These are phyloP conservation scores for Lethrus apterus DNA, from an alignment of 1,140 invertebrate genomes.

Conservation along the genomic window DNA sequence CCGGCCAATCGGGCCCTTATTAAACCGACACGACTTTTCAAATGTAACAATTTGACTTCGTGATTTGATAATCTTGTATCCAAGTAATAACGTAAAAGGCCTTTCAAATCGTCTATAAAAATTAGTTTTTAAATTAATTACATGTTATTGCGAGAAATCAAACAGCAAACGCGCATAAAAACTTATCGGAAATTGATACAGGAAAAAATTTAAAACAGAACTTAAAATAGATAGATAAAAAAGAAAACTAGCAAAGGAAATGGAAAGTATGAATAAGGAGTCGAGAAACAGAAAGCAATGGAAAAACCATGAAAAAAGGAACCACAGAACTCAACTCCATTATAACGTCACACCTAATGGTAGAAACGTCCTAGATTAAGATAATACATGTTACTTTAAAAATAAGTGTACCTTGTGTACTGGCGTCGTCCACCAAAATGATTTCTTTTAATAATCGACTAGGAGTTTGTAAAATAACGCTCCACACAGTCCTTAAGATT, in stretches of 20 bases:
- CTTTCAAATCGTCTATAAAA: conserved; percentile 45
- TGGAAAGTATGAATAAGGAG: conserved; percentile 1
- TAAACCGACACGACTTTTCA: conserved; percentile 70
- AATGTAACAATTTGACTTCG: conserved; percentile 67
- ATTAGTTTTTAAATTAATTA: no score
- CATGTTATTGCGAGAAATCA: no score
- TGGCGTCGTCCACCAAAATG: conserved; percentile 83
- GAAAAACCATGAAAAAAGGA: no score
- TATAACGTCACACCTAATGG: no score
- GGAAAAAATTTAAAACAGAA: not conserved
- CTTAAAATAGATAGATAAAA: not conserved
- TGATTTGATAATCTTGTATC: conserved; percentile 53
- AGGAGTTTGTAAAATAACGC: conserved; percentile 75
- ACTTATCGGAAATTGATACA: no score
- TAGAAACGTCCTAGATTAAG: no score
- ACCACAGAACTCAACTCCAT: no score
- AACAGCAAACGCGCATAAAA: no score
- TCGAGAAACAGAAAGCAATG: no score
- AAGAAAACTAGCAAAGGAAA: not conserved
- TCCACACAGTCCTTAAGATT: conserved; percentile 77
- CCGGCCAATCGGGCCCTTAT: conserved; percentile 79
- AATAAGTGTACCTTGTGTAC: conserved; percentile 55
- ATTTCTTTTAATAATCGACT: conserved; percentile 67
- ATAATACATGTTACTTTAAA: no score
- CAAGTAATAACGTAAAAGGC: conserved; percentile 71